phyloP scores from a whole-genome alignment of 1,140 invertebrate species.

The Ceratitis capitata region DNA sequence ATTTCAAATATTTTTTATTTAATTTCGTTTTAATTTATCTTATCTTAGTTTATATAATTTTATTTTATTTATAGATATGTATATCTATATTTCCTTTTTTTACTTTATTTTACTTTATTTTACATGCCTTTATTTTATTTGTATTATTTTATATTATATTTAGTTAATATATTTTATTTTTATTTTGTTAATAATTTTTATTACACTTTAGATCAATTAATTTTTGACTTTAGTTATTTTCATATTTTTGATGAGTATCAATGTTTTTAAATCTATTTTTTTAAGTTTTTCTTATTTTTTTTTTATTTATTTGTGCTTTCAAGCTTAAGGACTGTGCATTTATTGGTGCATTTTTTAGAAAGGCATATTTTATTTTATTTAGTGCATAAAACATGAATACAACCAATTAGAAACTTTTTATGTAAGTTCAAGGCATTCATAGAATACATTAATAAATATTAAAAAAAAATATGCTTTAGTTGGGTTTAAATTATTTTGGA shows the following conservation, averaged over 20 bases:
- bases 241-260: not conserved
- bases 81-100: not conserved
- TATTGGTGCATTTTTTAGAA: not conserved
- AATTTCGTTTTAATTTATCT: not conserved
- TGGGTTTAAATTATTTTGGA: too few species aligned
- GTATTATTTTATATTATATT: not conserved
- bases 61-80: not conserved
- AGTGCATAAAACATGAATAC: conserved; percentile 22
- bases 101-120: not conserved
- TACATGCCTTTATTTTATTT: not conserved
- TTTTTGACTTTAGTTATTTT: not conserved
- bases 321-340: not conserved
- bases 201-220: not conserved
- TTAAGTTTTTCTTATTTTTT: not conserved
- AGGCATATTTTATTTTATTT: not conserved
- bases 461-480: too few species aligned
- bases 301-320: not conserved
- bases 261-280: not conserved
- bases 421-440: too few species aligned
- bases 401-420: not conserved
- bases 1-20: not conserved
- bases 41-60: not conserved
- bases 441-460: too few species aligned
- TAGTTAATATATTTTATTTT: not conserved
- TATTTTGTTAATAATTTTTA: not conserved